phyloP scores from a whole-genome alignment of 2,797 vertebrate species.

The Sebastes reedi region DNA sequence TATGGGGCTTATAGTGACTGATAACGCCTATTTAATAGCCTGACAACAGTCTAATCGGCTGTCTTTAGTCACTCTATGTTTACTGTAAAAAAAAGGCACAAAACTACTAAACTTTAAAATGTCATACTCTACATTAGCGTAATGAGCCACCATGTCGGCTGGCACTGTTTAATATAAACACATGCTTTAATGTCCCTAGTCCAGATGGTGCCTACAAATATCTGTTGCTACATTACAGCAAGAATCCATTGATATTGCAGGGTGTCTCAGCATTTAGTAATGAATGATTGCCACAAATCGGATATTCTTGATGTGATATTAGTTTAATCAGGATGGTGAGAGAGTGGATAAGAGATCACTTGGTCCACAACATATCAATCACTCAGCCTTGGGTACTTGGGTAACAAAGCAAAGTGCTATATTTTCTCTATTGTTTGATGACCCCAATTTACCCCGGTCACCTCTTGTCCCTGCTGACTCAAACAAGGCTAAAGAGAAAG shows the following conservation, averaged over 20 bases:
- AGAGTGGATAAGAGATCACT: conserved; percentile 8
- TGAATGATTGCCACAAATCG: background rate
- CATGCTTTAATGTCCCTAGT: conserved; percentile 28
- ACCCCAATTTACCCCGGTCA: conserved; percentile 72
- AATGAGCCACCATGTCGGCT: conserved; percentile 31
- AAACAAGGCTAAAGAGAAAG: conserved; percentile 58
- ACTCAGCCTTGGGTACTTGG: conserved; percentile 16
- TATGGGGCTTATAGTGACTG: too few species aligned
- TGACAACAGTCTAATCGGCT: too few species aligned
- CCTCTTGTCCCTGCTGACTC: conserved; percentile 69
- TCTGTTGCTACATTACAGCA: conserved; percentile 23
- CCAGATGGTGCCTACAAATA: conserved; percentile 52
- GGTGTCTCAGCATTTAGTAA: background rate
- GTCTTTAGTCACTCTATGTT: background rate
- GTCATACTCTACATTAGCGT: conserved; percentile 3
- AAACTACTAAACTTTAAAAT: conserved; percentile 6
- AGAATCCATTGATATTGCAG: conserved; percentile 6
- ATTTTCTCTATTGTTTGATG: conserved; percentile 59
- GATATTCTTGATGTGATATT: background rate
- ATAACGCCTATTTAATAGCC: too few species aligned
- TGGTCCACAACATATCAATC: conserved; percentile 66
- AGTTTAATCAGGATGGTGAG: background rate
- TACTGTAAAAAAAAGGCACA: background rate
- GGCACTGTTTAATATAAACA: conserved; percentile 42
- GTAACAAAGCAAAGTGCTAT: conserved; percentile 54